Evolutionary conservation across 2,888 invertebrate genomes (phyloP).

Genomic region (Embidobia sp.): DNA sequence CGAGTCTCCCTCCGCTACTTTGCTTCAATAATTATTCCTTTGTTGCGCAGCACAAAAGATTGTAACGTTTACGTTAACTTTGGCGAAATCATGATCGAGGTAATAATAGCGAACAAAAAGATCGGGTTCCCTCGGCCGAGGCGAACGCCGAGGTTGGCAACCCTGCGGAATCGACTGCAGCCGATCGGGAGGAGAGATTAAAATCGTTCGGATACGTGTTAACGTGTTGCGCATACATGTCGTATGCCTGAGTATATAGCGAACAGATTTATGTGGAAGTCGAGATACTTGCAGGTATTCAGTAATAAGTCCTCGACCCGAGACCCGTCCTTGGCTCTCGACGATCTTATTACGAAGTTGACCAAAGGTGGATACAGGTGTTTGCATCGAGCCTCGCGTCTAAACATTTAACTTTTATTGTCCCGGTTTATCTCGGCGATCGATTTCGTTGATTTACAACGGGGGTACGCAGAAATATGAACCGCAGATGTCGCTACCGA

Average conservation of each 20-base stretch:
- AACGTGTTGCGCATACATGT: slow-evolving; percentile 72
- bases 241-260: slow-evolving; percentile 69
- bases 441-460: slow-evolving; percentile 42
- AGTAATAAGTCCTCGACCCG: slow-evolving; percentile 67
- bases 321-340: slow-evolving; percentile 67
- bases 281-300: slow-evolving; percentile 71
- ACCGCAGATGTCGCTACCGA: slow-evolving; percentile 47
- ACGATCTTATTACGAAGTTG: slow-evolving; percentile 66
- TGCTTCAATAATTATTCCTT: slow-evolving; percentile 41
- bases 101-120: slow-evolving; percentile 61
- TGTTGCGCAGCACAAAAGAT: slow-evolving; percentile 42
- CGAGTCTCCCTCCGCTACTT: too few species aligned
- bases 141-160: slow-evolving; percentile 66
- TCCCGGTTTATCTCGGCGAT: slow-evolving; percentile 34
- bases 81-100: slow-evolving; percentile 49
- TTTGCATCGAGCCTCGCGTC: slow-evolving; percentile 58
- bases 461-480: slow-evolving; percentile 30
- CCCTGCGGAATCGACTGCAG: slow-evolving; percentile 70
- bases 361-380: slow-evolving; percentile 65
- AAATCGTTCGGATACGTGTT: slow-evolving; percentile 74
- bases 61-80: slow-evolving; percentile 49
- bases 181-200: slow-evolving; percentile 73
- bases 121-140: slow-evolving; percentile 47
- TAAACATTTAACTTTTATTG: slow-evolving; percentile 53
- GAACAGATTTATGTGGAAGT: slow-evolving; percentile 74